phyloP scores from a whole-genome alignment of 2,797 vertebrate species.

The Pseudomugil tenellus region DNA sequence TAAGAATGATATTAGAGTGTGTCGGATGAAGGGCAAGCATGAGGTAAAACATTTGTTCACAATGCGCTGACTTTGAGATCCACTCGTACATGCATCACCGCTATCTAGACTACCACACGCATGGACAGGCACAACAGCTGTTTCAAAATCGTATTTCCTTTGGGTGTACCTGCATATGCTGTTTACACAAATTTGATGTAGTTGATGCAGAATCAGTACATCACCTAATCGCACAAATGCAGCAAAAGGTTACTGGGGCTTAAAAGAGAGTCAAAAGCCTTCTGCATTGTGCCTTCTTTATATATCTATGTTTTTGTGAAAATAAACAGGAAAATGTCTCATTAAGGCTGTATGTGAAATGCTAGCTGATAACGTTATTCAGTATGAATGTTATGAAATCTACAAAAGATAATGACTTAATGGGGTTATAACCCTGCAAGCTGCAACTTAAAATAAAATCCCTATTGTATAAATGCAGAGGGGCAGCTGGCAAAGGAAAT shows the following conservation, averaged over 20 bases:
- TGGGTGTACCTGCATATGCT: constrained; percentile 45
- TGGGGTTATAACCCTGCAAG: constrained; percentile 12
- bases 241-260: constrained; percentile 35
- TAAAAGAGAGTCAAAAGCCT: constrained; percentile 32
- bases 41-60: constrained; percentile 81
- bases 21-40: constrained; percentile 96
- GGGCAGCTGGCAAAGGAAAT: constrained; percentile 45
- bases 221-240: constrained; percentile 50
- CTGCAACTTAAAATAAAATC: constrained; percentile 32
- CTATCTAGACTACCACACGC: constrained; percentile 51
- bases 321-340: constrained; percentile 6
- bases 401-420: constrained; percentile 5
- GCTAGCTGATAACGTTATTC: constrained; percentile 25
- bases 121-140: constrained; percentile 62
- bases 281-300: constrained; percentile 17
- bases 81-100: constrained; percentile 37
- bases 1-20: constrained; percentile 94
- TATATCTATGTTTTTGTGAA: constrained; percentile 4
- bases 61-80: constrained; percentile 45
- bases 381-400: constrained; percentile 29
- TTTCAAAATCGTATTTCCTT: constrained; percentile 55
- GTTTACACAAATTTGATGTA: constrained; percentile 71
- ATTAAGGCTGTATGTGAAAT: constrained; percentile 18
- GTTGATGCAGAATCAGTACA: constrained; percentile 63
- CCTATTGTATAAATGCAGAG: constrained; percentile 41